Evolutionary conservation across 2,113 vertebrate genomes (phyloP).

Genomic region (Anseranas semipalmata): DNA sequence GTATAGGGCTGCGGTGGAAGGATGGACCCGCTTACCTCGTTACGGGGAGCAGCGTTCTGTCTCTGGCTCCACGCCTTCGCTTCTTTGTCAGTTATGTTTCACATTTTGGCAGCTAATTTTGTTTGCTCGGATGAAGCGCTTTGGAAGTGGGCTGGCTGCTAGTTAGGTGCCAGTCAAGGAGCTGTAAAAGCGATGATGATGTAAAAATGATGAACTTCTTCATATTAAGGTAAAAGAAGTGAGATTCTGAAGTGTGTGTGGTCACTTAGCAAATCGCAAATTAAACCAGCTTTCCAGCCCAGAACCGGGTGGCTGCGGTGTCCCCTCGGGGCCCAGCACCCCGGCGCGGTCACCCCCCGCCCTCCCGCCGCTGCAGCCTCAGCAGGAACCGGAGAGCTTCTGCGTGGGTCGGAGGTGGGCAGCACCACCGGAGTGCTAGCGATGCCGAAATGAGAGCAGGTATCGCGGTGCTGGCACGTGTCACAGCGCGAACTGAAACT

Average conservation of each 20-base stretch:
- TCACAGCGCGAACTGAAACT: neutral
- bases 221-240: neutral
- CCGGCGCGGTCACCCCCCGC: neutral
- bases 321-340: neutral
- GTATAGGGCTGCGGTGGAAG: rapidly evolving
- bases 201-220: neutral
- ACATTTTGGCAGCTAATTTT: slow-evolving; percentile 9
- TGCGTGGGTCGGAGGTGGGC: neutral
- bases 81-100: neutral
- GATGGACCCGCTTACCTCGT: neutral
- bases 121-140: slow-evolving; percentile 24
- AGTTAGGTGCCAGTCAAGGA: slow-evolving; percentile 47
- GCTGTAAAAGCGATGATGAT: neutral
- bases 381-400: neutral
- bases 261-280: neutral
- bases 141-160: slow-evolving; percentile 5
- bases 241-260: neutral
- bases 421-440: neutral
- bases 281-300: neutral
- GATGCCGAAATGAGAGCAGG: neutral
- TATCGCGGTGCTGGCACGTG: rapidly evolving
- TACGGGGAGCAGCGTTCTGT: neutral
- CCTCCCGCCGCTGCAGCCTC: neutral
- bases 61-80: neutral
- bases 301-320: rapidly evolving